Evolutionary conservation across 2,888 invertebrate genomes (phyloP).

Genomic region (Diaphora mendica): DNA sequence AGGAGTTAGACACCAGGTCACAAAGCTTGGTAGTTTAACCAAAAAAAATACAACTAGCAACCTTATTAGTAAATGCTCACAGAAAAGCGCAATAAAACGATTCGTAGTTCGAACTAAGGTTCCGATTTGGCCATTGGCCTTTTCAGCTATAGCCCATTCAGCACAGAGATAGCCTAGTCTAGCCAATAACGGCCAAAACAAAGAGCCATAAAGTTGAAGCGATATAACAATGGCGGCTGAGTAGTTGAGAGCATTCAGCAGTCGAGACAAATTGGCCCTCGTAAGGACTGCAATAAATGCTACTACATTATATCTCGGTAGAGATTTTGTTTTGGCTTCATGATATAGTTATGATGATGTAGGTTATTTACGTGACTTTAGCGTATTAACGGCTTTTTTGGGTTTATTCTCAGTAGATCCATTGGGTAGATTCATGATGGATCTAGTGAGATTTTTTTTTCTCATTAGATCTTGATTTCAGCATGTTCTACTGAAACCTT

Average conservation of each 20-base stretch:
- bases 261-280: conserved; percentile 40
- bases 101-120: not conserved
- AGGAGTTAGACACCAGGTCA: too few species aligned
- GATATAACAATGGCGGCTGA: conserved; percentile 40
- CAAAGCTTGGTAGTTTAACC: too few species aligned
- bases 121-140: conserved; percentile 10
- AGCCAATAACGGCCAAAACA: conserved; percentile 42
- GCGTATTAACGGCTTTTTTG: too few species aligned
- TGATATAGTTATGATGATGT: not conserved
- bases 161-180: conserved; percentile 28
- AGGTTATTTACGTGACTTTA: not conserved
- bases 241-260: conserved; percentile 27
- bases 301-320: not conserved
- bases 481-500: too few species aligned
- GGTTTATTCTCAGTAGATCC: too few species aligned
- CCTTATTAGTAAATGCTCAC: too few species aligned
- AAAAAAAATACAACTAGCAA: too few species aligned
- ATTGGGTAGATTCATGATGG: too few species aligned
- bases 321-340: conserved; percentile 1
- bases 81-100: conserved; percentile 1
- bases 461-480: too few species aligned
- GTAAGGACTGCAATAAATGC: conserved; percentile 13
- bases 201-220: conserved; percentile 43
- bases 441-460: too few species aligned
- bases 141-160: conserved; percentile 12